Conservation (phyloP, 1,140 invertebrate species). For the Camponotus vicinus region DNA sequence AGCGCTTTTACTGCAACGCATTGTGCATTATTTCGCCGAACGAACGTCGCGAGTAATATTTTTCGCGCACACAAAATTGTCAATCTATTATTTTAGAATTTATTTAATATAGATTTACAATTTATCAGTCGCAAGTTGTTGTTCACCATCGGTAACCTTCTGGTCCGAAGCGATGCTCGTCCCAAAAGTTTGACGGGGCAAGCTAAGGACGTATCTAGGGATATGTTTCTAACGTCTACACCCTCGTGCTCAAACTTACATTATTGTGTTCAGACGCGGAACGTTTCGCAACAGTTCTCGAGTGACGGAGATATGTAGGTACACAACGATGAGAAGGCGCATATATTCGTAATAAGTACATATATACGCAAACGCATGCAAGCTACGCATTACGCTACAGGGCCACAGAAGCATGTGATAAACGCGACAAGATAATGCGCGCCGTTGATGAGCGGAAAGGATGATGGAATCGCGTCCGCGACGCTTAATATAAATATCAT, state of each 20-base stretch:
- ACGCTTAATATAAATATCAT: neutral
- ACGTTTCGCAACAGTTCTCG: conserved; percentile 69
- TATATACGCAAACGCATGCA: neutral
- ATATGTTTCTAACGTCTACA: conserved; percentile 49
- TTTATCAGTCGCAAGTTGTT: conserved; percentile 16
- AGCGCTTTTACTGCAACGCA: neutral
- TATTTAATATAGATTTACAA: neutral
- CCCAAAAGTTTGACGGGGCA: conserved; percentile 16
- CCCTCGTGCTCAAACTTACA: conserved; percentile 67
- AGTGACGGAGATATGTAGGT: conserved; percentile 38
- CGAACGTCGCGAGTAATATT: neutral
- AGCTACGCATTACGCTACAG: neutral
- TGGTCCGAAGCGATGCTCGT: neutral
- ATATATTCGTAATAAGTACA: conserved; percentile 9
- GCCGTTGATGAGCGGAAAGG: conserved; percentile 2
- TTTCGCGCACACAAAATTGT: neutral
- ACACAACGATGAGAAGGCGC: neutral
- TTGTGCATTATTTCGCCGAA: conserved; percentile 8
- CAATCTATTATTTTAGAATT: neutral
- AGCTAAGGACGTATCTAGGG: conserved; percentile 16
- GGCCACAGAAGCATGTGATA: conserved; percentile 2
- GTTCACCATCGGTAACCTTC: conserved; percentile 17
- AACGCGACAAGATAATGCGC: conserved; percentile 56
- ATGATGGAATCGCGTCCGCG: neutral
- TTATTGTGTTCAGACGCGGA: conserved; percentile 70